These are phyloP conservation scores for Pangasius sanitwongsei DNA, from an alignment of 2,797 vertebrate genomes.

Conservation along the genomic window DNA sequence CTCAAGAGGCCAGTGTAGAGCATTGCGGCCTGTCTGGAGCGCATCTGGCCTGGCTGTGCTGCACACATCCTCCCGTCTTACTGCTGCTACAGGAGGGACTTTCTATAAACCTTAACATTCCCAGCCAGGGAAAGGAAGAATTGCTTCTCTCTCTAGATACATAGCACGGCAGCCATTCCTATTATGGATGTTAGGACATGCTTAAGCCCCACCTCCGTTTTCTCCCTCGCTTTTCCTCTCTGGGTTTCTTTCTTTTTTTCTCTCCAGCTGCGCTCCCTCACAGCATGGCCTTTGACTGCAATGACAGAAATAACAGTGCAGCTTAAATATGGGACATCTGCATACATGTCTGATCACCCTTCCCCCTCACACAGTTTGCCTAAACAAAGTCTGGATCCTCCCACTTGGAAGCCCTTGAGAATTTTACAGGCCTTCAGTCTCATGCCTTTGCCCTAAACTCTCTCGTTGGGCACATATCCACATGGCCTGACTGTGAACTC, in stretches of 20 bases:
- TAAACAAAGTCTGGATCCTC: slow-evolving; percentile 72
- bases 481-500: slow-evolving; percentile 77
- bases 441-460: slow-evolving; percentile 62
- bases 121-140: slow-evolving; percentile 37
- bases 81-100: slow-evolving; percentile 33
- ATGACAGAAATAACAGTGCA: slow-evolving; percentile 62
- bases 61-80: slow-evolving; percentile 24
- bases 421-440: slow-evolving; percentile 68
- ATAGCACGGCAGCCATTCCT: slow-evolving; percentile 36
- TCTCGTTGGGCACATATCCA: slow-evolving; percentile 70
- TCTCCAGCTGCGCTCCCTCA: slow-evolving; percentile 51
- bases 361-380: slow-evolving; percentile 61
- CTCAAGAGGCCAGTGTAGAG: slow-evolving; percentile 53
- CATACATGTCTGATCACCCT: slow-evolving; percentile 53
- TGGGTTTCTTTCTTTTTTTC: neutral
- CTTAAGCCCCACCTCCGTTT: slow-evolving; percentile 25
- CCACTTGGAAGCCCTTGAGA: slow-evolving; percentile 67
- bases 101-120: slow-evolving; percentile 49
- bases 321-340: slow-evolving; percentile 70
- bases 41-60: slow-evolving; percentile 43
- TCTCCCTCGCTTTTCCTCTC: slow-evolving; percentile 12
- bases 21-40: slow-evolving; percentile 41
- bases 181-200: slow-evolving; percentile 42
- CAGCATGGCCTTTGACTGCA: slow-evolving; percentile 61
- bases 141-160: slow-evolving; percentile 11